Evolutionary conservation across 2,113 vertebrate genomes (phyloP).

Genomic region (Acanthisitta chloris): DNA sequence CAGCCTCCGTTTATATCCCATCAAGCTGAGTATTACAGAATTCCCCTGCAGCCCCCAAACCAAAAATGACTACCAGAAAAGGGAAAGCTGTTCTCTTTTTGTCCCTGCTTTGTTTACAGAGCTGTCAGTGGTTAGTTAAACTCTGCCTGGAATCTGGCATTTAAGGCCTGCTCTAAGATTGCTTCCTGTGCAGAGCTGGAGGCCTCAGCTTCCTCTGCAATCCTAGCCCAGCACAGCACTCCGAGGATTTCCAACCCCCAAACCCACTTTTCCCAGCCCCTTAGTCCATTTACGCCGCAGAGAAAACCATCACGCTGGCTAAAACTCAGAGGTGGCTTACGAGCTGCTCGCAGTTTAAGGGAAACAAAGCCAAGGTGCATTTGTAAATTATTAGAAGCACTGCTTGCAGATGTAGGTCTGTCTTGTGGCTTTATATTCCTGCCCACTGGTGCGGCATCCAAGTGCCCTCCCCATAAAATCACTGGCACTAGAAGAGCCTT

Average conservation of each 20-base stretch:
- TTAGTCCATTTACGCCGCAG: neutral
- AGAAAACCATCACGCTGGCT: neutral
- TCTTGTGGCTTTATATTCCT: neutral
- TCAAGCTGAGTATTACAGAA: slow-evolving; percentile 70
- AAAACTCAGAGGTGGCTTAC: neutral
- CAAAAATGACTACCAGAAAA: slow-evolving; percentile 82
- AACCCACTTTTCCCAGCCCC: slow-evolving; percentile 44
- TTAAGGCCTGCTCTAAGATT: slow-evolving; percentile 79
- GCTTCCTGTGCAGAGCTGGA: slow-evolving; percentile 80
- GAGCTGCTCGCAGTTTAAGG: neutral
- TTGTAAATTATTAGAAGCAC: neutral
- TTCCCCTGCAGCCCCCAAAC: slow-evolving; percentile 76
- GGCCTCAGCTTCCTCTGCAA: slow-evolving; percentile 80
- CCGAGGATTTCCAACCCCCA: neutral
- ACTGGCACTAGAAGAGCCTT: neutral
- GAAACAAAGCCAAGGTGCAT: neutral
- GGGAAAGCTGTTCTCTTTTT: slow-evolving; percentile 79
- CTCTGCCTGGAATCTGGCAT: slow-evolving; percentile 83
- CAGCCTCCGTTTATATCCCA: slow-evolving; percentile 64
- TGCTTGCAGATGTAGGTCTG: neutral
- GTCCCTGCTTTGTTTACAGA: slow-evolving; percentile 81
- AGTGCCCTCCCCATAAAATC: neutral
- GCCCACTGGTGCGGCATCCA: neutral
- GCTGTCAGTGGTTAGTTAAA: slow-evolving; percentile 86
- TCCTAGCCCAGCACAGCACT: slow-evolving; percentile 62